These are phyloP conservation scores for Calosoma granatense DNA, from an alignment of 1,140 invertebrate species.

Conservation along the genomic window DNA sequence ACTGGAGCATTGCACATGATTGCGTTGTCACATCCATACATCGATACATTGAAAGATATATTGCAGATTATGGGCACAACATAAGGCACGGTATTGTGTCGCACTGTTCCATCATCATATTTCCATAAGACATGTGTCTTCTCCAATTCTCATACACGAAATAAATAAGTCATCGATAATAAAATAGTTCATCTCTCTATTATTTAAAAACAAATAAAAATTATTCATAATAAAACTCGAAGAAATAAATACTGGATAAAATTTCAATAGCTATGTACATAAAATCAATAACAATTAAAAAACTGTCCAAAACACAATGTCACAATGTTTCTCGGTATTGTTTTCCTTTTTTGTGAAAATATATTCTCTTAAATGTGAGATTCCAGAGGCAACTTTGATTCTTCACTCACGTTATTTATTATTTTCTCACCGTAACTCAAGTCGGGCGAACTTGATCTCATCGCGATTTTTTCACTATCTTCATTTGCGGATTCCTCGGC, in stretches of 20 bases:
- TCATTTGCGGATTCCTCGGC: slow-evolving; percentile 38
- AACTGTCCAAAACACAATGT: neutral
- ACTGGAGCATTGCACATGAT: neutral
- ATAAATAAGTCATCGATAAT: slow-evolving; percentile 1
- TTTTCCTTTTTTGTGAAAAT: neutral
- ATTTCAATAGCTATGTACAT: neutral
- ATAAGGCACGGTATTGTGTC: slow-evolving; percentile 6
- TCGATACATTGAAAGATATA: neutral
- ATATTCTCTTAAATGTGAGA: slow-evolving; percentile 41
- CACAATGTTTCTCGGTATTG: too few species aligned
- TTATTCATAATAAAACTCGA: neutral
- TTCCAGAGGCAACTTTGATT: slow-evolving; percentile 42
- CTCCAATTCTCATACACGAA: neutral
- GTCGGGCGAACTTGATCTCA: slow-evolving; percentile 52
- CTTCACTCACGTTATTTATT: slow-evolving; percentile 12
- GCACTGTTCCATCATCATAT: neutral
- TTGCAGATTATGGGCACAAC: slow-evolving; percentile 3
- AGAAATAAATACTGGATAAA: slow-evolving; percentile 4
- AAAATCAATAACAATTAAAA: neutral
- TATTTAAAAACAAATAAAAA: neutral
- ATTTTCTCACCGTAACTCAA: slow-evolving; percentile 39
- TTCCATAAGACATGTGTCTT: too few species aligned
- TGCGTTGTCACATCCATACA: neutral
- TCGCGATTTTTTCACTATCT: slow-evolving; percentile 37
- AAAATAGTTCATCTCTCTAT: neutral